A percentile compares a stretch with the other conserved stretches of the same genome.
Conservation (phyloP, 2,113 vertebrate species). For the Dinomys branickii region DNA sequence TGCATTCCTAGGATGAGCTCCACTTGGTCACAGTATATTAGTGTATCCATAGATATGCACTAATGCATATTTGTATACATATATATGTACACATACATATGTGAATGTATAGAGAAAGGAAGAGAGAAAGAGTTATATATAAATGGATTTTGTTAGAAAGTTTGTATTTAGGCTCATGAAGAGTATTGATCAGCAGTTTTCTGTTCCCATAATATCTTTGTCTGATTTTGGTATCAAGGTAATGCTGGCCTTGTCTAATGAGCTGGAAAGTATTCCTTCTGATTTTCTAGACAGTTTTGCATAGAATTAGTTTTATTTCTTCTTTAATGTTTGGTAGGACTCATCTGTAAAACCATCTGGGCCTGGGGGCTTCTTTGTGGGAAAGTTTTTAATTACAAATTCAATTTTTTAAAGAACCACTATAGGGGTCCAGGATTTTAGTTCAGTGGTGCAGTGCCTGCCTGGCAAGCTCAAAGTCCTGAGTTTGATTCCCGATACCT, state of each 20-base stretch:
- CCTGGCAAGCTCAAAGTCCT: no score
- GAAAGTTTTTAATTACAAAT: constrained; percentile 43
- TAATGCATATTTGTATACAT: background rate
- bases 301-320: background rate
- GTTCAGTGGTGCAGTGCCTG: no score
- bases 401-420: background rate
- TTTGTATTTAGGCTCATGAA: background rate
- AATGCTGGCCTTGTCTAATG: background rate
- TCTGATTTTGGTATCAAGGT: background rate
- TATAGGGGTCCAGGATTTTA: no score
- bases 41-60: background rate
- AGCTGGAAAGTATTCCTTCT: background rate
- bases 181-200: background rate
- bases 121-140: background rate
- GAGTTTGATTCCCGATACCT: no score
- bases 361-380: background rate
- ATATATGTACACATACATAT: background rate
- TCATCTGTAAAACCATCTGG: background rate
- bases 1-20: constrained; percentile 35
- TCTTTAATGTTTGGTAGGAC: constrained; percentile 32
- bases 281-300: constrained; percentile 20
- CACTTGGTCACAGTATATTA: background rate
- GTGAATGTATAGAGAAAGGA: background rate
- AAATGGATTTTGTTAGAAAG: background rate
- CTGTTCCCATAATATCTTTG: background rate